Evolutionary conservation across 2,797 vertebrate species (phyloP), one percentile per base, ranked within the genome.

Genomic region (Telmatherina bonti): DNA sequence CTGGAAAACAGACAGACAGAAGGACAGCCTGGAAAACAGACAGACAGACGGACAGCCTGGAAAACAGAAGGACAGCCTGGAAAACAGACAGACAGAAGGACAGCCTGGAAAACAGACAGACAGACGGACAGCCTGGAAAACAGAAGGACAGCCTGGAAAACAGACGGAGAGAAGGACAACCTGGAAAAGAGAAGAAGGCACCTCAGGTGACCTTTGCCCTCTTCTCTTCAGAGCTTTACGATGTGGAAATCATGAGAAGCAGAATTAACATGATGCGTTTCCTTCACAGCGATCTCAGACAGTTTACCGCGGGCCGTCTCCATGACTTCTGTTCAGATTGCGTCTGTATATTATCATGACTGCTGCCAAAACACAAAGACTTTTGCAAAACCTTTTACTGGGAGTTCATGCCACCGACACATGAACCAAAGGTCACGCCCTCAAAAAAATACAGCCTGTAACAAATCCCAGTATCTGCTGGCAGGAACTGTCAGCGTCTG

Each of bases 141-240:
- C n/a, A n/a, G n/a, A n/a, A n/a, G n/a, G n/a, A n/a, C n/a, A n/a
- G n/a, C n/a, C n/a, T n/a, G n/a, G n/a, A n/a, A n/a, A n/a, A n/a
- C n/a, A n/a, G n/a, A n/a, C 38, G 61, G 57, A 66, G 59, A 38
- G 31, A 79, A 54, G 72, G 41, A 56, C 22, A 26, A 33, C 75
- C 74, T 43, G 65, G 74, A 67, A 56, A 12, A 70, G 27, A 22
- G 27, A 68, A 12, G 30, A 33, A 69, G 30, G 73, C 26, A 68
- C 59, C 36, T 30, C 54, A 67, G 52, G 43, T 3, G 53, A 83
- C 61, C 72, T 72, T 69, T 81, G 75, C 82, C 58, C 74, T 35
- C 38, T 72, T 24, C 72, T 38, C 51, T 20, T 38, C 51, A 49
- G 70, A 69, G 30, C 13, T 13, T 53, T 8, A 13, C 4, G 18